Percentiles rank a stretch among this genome's conserved stretches.
phyloP scores from a whole-genome alignment of 2,888 invertebrate genomes.

The Hartigia nigra region DNA sequence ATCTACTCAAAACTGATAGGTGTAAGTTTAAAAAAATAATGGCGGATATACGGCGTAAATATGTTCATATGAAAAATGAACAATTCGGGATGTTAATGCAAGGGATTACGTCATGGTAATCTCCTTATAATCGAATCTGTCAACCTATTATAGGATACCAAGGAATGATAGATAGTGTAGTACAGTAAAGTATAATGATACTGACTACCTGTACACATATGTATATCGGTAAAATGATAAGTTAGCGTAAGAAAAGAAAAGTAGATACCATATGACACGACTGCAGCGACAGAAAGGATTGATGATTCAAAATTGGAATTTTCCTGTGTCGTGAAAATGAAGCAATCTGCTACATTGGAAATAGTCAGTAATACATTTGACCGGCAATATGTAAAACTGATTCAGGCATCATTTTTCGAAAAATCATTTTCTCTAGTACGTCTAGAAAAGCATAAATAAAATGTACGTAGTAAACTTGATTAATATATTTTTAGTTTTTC shows the following conservation, averaged over 20 bases:
- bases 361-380: too few relatives aligned
- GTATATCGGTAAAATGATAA: too few relatives aligned
- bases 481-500: too few relatives aligned
- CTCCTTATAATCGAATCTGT: constrained; percentile 20
- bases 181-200: not conserved
- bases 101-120: not conserved
- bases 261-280: not conserved
- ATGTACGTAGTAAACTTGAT: too few relatives aligned
- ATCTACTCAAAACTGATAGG: too few relatives aligned
- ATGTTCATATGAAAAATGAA: not conserved
- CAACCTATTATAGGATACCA: constrained; percentile 29
- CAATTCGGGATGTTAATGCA: constrained; percentile 12
- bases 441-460: too few relatives aligned
- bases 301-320: not conserved
- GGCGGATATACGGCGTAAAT: not conserved
- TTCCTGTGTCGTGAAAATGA: not conserved
- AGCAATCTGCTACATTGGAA: too few relatives aligned
- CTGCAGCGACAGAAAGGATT: not conserved
- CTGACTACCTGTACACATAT: too few relatives aligned
- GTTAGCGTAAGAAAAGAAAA: too few relatives aligned
- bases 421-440: too few relatives aligned
- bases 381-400: too few relatives aligned
- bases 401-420: too few relatives aligned
- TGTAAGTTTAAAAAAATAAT: not conserved
- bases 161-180: constrained; percentile 39